A percentile compares a stretch with the other conserved stretches of the same genome.
Conservation (phyloP, 2,797 vertebrate species). For the Amniataba percoides region DNA sequence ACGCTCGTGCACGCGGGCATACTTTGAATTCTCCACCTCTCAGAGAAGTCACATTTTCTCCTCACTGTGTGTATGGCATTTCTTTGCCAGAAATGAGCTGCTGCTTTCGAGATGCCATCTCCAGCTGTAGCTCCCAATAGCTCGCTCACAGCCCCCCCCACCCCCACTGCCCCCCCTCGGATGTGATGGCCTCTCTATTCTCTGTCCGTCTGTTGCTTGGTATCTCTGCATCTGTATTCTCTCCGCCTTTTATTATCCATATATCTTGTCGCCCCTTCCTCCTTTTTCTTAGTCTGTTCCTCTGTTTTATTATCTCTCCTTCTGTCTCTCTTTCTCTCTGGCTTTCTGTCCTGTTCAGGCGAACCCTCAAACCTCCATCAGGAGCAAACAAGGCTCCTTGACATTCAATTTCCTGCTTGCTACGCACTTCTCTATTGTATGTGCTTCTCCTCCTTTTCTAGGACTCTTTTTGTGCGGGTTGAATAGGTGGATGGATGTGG, state of each 20-base stretch:
- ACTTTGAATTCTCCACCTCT: constrained; percentile 49
- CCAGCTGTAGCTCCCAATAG: constrained; percentile 47
- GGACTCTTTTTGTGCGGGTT: constrained; percentile 68
- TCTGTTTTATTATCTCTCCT: constrained; percentile 64
- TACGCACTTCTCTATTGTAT: constrained; percentile 79
- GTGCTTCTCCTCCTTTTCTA: constrained; percentile 60
- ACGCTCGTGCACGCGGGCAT: constrained; percentile 26
- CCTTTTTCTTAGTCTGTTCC: constrained; percentile 35
- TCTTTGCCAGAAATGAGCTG: constrained; percentile 63
- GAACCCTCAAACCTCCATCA: constrained; percentile 83
- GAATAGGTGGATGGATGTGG: constrained; percentile 75
- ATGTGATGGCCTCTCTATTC: constrained; percentile 39
- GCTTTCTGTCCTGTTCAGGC: constrained; percentile 71
- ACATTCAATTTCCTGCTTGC: constrained; percentile 88
- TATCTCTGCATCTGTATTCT: constrained; percentile 66
- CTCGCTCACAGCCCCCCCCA: constrained; percentile 1
- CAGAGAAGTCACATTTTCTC: constrained; percentile 61
- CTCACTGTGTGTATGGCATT: constrained; percentile 53
- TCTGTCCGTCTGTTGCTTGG: constrained; percentile 37
- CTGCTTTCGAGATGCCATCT: constrained; percentile 60
- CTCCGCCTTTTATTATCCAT: constrained; percentile 54
- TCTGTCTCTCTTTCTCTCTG: constrained; percentile 40
- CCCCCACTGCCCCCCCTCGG: constrained; percentile 22
- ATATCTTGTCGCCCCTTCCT: constrained; percentile 20
- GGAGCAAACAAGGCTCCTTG: constrained; percentile 86